phyloP scores from a whole-genome alignment of 2,797 vertebrate genomes.

The Poecile montanus region DNA sequence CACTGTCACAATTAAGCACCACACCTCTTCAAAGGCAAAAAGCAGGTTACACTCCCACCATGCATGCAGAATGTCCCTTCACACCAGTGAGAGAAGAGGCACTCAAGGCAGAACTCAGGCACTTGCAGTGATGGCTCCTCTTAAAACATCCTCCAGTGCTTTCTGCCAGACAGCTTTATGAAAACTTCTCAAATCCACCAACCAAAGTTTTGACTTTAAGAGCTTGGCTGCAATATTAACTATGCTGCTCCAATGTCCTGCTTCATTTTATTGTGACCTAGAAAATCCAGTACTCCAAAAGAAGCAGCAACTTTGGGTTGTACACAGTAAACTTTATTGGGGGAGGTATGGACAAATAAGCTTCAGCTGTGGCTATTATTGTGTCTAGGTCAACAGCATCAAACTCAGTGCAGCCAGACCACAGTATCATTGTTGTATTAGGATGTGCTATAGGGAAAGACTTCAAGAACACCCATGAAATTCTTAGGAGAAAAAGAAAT shows the following conservation, averaged over 20 bases:
- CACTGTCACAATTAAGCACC: neutral
- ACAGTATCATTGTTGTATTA: neutral
- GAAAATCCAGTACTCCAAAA: neutral
- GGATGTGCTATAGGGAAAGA: neutral
- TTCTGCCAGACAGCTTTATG: neutral
- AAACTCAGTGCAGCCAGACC: neutral
- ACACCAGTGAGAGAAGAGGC: neutral
- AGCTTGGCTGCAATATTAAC: constrained; percentile 2
- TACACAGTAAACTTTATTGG: neutral
- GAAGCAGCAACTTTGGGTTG: constrained; percentile 35
- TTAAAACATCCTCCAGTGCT: neutral
- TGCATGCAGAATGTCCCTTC: neutral
- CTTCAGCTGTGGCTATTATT: neutral
- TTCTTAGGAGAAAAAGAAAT: neutral
- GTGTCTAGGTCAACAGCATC: neutral
- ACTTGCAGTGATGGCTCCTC: neutral
- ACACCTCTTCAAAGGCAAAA: neutral
- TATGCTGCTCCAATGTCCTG: neutral
- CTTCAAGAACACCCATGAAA: neutral
- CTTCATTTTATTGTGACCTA: constrained; percentile 25
- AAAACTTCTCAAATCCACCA: neutral
- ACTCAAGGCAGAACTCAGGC: neutral
- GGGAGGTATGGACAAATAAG: neutral
- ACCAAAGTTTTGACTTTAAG: neutral
- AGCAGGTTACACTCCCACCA: fast-evolving